phyloP scores from a whole-genome alignment of 1,140 invertebrate species.

The Eufriesea mexicana region DNA sequence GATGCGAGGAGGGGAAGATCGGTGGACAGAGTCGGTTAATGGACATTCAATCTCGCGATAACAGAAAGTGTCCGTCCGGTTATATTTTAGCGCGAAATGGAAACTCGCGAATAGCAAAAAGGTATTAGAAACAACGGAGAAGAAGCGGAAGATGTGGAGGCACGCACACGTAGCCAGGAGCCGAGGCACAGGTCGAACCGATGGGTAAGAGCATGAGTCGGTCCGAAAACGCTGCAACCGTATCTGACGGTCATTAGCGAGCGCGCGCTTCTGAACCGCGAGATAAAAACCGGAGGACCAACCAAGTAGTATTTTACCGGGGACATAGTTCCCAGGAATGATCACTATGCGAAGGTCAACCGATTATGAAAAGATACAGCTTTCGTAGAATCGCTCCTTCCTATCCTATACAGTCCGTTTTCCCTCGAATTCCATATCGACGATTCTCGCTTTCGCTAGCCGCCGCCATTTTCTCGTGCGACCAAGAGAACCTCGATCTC shows the following conservation, averaged over 20 bases:
- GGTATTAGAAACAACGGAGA: background rate
- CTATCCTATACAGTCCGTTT: background rate
- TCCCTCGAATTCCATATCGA: background rate
- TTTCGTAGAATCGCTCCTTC: slow-evolving; percentile 60
- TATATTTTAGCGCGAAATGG: slow-evolving; percentile 15
- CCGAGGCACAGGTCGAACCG: background rate
- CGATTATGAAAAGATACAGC: slow-evolving; percentile 74
- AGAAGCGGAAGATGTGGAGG: background rate
- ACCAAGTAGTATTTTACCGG: slow-evolving; percentile 74
- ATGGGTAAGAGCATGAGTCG: slow-evolving; percentile 28
- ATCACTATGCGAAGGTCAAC: slow-evolving; percentile 78
- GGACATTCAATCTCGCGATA: slow-evolving; percentile 30
- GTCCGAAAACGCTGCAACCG: slow-evolving; percentile 45
- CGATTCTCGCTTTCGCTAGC: background rate
- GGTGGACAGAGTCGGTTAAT: slow-evolving; percentile 2
- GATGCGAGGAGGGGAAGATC: no score
- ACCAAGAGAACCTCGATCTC: background rate
- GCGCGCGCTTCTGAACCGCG: slow-evolving; percentile 73
- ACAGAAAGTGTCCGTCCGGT: slow-evolving; percentile 17
- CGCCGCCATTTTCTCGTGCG: background rate
- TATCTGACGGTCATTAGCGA: slow-evolving; percentile 78
- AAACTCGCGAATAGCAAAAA: slow-evolving; percentile 29
- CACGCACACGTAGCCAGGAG: no score
- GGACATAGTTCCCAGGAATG: slow-evolving; percentile 75
- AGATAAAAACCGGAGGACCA: slow-evolving; percentile 75